These are phyloP conservation scores for Calyptomena viridis DNA, from an alignment of 2,113 vertebrate genomes.

Conservation along the genomic window DNA sequence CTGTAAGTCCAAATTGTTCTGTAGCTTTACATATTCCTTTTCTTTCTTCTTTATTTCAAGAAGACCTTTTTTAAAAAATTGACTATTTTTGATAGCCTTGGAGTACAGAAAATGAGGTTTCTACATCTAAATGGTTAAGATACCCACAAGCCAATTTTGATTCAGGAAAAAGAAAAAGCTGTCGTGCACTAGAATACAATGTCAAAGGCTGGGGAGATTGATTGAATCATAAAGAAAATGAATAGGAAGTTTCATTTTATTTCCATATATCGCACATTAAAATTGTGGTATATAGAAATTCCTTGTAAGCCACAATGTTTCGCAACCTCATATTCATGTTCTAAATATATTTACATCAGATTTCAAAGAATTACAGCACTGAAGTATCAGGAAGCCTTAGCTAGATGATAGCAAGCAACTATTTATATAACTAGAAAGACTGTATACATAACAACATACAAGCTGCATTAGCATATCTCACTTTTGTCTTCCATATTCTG, in stretches of 20 bases:
- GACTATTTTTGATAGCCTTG: not conserved
- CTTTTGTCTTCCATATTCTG: not conserved
- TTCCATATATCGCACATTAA: not conserved
- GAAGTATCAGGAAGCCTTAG: not conserved
- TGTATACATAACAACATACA: not conserved
- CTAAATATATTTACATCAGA: not conserved
- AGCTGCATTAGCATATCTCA: not conserved
- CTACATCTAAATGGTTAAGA: not conserved
- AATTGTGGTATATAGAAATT: not conserved
- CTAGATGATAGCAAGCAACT: not conserved
- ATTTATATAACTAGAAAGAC: not conserved
- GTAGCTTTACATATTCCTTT: not conserved
- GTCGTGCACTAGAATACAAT: not conserved
- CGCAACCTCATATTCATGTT: not conserved
- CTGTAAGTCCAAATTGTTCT: not conserved
- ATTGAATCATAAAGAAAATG: not conserved
- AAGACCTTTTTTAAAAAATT: not conserved
- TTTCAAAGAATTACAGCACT: not conserved
- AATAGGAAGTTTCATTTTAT: not conserved
- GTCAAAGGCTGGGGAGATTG: not conserved
- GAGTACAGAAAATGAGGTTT: not conserved
- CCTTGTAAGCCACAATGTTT: not conserved
- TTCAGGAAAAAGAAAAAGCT: not conserved
- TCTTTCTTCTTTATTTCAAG: not conserved
- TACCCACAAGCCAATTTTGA: not conserved